Conservation (phyloP, 1,140 invertebrate genomes). For the Eumeta japonica region DNA sequence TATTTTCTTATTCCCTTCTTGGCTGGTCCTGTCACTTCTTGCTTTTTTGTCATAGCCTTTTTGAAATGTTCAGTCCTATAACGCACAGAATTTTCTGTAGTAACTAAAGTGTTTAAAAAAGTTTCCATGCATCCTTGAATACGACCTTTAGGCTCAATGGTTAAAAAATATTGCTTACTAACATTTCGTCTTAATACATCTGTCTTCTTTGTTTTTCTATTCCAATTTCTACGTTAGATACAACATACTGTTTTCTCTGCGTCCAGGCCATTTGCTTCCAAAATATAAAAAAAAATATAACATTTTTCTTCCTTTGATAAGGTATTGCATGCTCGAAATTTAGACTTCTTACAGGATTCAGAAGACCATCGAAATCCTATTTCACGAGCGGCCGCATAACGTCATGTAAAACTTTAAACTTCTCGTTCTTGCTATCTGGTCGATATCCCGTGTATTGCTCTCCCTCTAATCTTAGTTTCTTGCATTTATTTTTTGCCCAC, state of each 20-base stretch:
- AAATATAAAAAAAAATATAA: conserved; percentile 13
- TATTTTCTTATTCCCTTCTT: too few relatives aligned
- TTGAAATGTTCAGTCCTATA: conserved; percentile 15
- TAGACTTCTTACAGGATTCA: conserved; percentile 15
- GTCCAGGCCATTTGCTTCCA: conserved; percentile 11
- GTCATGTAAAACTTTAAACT: conserved; percentile 9
- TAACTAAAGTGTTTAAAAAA: conserved; percentile 13
- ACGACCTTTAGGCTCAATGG: conserved; percentile 14
- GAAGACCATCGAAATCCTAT: conserved; percentile 11
- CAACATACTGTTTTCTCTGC: conserved; percentile 12
- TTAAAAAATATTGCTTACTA: conserved; percentile 14
- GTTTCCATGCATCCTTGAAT: conserved; percentile 17
- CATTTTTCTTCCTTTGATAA: conserved; percentile 10
- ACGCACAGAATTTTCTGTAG: conserved; percentile 17
- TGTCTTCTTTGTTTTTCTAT: conserved; percentile 11
- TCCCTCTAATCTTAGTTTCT: too few relatives aligned
- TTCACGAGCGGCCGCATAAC: conserved; percentile 9
- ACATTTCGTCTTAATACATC: conserved; percentile 15
- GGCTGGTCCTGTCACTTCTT: too few relatives aligned
- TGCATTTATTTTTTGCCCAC: too few relatives aligned
- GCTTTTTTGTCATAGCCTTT: conserved; percentile 10
- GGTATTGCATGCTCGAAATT: conserved; percentile 12
- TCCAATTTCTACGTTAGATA: conserved; percentile 12
- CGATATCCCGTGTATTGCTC: too few relatives aligned
- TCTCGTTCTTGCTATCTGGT: too few relatives aligned